Evolutionary conservation across 2,113 vertebrate genomes (phyloP).

Genomic region (Collichthys lucidus): DNA sequence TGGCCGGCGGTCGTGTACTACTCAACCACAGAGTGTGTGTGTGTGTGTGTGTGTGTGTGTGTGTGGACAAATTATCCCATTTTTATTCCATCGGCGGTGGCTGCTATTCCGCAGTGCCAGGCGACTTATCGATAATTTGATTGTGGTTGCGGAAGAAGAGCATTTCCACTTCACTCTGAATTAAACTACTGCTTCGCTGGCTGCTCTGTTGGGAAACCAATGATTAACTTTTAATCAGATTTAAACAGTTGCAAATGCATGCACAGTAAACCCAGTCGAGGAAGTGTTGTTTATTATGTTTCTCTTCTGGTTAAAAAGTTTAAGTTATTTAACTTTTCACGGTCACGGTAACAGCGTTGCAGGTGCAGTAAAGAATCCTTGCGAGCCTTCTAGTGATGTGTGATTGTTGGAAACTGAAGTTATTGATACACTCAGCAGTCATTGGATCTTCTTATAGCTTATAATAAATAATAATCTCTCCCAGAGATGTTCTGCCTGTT

Average conservation of each 20-base stretch:
- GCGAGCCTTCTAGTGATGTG: too few relatives aligned
- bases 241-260: not conserved
- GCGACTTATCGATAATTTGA: constrained; percentile 15
- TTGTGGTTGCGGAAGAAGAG: constrained; percentile 14
- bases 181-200: not conserved
- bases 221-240: not conserved
- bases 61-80: constrained; percentile 5
- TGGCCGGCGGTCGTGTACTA: constrained; percentile 55
- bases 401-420: not conserved
- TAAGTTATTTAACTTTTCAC: not conserved
- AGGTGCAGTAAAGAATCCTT: too few relatives aligned
- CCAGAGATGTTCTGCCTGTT: not conserved
- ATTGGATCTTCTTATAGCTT: not conserved
- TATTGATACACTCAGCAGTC: not conserved
- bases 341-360: not conserved
- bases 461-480: not conserved
- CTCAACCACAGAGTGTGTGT: constrained; percentile 67
- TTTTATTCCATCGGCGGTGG: constrained; percentile 23
- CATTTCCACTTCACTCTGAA: not conserved
- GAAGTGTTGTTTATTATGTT: too few relatives aligned
- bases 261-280: too few relatives aligned
- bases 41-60: constrained; percentile 36
- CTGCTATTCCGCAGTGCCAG: not conserved
- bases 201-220: not conserved
- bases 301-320: too few relatives aligned